Conservation (phyloP, 1,140 invertebrate species). For the Elysia chlorotica region DNA sequence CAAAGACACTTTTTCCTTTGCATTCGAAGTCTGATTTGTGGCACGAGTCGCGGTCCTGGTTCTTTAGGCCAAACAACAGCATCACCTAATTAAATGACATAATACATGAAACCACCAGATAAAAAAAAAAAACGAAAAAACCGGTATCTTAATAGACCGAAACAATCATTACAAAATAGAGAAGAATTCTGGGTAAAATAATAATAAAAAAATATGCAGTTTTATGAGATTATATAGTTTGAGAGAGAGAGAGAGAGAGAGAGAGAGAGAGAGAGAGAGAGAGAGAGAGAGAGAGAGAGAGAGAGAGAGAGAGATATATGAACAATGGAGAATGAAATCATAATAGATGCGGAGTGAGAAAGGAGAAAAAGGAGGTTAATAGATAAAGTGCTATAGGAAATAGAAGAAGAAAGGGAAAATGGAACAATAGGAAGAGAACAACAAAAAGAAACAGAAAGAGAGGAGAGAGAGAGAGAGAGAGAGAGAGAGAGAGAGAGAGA, state of each 20-base stretch:
- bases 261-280: neutral
- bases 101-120: neutral
- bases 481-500: slow-evolving; percentile 1
- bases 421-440: neutral
- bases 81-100: neutral
- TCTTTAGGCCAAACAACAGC: slow-evolving; percentile 39
- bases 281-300: neutral
- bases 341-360: slow-evolving; percentile 7
- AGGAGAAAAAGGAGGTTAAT: neutral
- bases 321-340: neutral
- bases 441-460: neutral
- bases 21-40: slow-evolving; percentile 38
- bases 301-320: neutral
- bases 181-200: neutral
- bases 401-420: neutral
- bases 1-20: slow-evolving; percentile 35
- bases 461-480: slow-evolving; percentile 14
- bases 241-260: slow-evolving; percentile 3
- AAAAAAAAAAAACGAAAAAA: neutral
- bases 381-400: neutral
- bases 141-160: neutral
- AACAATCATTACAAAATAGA: neutral
- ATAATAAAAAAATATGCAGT: neutral
- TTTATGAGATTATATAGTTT: neutral
- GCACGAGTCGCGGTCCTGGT: slow-evolving; percentile 37